Evolutionary conservation across 2,888 invertebrate species (phyloP), one percentile per base, ranked within the genome.

Genomic region (Maniola hyperantus): DNA sequence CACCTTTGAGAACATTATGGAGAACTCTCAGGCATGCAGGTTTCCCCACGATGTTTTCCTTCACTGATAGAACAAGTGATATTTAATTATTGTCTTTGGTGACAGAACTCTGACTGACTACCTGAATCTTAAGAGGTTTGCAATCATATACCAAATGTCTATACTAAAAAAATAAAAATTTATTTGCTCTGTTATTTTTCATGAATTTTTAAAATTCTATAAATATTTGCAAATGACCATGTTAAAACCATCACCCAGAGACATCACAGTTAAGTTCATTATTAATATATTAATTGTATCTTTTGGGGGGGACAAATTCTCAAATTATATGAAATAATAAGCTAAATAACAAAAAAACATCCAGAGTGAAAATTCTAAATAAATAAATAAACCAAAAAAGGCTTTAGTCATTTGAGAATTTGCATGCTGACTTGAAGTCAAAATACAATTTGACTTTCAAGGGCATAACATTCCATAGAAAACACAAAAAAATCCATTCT

Each of bases 181-280:
- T 1, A 54, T 34, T n/a, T 18, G 36, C 5, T 34, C 36, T 51
- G 33, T 13, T 26, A 51, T 51, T 51, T 26, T 54, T 15, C 6
- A 26, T 53, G 11, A 8, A n/a, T 34, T 20, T 39, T 11, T 20
- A 42, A 5, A 18, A 6, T 7, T 11, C 13, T 54, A 26, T 11
- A 58, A 75, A 75, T 76, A 85, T 84, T 88, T 88, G 87, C 87
- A 88, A 87, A 89, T 85, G 81, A 85, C 75, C 76, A 71, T 72
- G 81, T 85, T 88, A 85, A 79, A 81, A 85, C 91, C 89, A 78
- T 83, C 87, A 88, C 89, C 89, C 80, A 80, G 83, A 80, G 83
- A 88, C 88, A 87, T 89, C 85, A 85, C 81, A 85, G 84, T 86
- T 85, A 76, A 69, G 69, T 15, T 72, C 69, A 76, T 79, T 77